Evolutionary conservation across 2,113 vertebrate genomes (phyloP).

Genomic region (Neolamprologus hecqui): DNA sequence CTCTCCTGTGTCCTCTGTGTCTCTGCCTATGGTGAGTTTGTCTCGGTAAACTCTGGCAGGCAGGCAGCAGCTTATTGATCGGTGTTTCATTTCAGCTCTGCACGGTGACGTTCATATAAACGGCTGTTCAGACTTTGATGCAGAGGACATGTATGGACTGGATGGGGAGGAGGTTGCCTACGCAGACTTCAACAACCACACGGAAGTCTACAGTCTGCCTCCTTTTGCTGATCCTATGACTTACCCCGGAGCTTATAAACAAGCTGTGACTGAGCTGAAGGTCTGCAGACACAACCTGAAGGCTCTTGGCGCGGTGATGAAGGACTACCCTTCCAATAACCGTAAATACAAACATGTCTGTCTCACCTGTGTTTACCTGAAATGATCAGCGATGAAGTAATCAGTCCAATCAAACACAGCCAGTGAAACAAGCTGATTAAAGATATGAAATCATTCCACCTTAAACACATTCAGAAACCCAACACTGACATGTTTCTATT

Average conservation of each 20-base stretch:
- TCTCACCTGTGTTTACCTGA: background rate
- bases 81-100: background rate
- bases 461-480: background rate
- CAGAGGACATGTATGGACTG: background rate
- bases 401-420: background rate
- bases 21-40: background rate
- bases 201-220: background rate
- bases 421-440: fast-evolving
- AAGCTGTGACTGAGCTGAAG: background rate
- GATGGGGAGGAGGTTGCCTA: background rate
- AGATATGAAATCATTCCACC: fast-evolving
- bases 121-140: background rate
- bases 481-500: background rate
- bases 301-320: background rate
- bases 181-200: background rate
- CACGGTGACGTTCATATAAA: background rate
- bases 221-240: background rate
- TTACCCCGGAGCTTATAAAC: background rate
- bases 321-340: background rate
- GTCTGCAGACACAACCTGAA: background rate
- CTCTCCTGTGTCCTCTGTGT: background rate
- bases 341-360: background rate
- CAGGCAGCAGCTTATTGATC: background rate
- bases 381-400: background rate
- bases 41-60: background rate